Conservation (phyloP, 2,888 invertebrate genomes). For the Catocala fraxini region DNA sequence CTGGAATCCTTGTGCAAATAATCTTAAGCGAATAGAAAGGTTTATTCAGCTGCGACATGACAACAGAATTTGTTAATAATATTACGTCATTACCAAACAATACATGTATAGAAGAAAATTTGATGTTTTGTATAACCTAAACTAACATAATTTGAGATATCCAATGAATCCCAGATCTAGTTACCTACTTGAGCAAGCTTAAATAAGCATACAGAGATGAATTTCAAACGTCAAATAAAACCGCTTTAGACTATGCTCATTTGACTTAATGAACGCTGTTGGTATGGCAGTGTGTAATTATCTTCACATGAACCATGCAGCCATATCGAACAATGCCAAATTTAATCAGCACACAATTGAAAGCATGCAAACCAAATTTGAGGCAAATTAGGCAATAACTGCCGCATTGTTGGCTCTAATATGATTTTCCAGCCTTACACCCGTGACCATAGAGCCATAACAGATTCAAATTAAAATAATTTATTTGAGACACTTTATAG, state of each 20-base stretch:
- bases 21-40: too few species aligned
- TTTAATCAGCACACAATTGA: slow-evolving; percentile 55
- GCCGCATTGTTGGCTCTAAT: slow-evolving; percentile 30
- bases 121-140: slow-evolving; percentile 31
- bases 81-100: slow-evolving; percentile 18
- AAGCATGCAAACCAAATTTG: slow-evolving; percentile 43
- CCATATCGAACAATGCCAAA: slow-evolving; percentile 47
- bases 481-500: neutral
- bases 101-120: slow-evolving; percentile 13
- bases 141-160: slow-evolving; percentile 42
- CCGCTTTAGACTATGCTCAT: slow-evolving; percentile 30
- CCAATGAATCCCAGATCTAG: slow-evolving; percentile 45
- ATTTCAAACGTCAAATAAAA: slow-evolving; percentile 58
- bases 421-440: slow-evolving; percentile 34
- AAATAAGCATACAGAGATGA: slow-evolving; percentile 44
- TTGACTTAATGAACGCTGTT: slow-evolving; percentile 35
- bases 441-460: neutral
- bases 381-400: slow-evolving; percentile 36
- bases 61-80: slow-evolving; percentile 19
- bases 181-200: slow-evolving; percentile 43
- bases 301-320: slow-evolving; percentile 54
- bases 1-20: too few species aligned
- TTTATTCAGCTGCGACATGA: slow-evolving; percentile 5
- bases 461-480: neutral
- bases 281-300: slow-evolving; percentile 56